phyloP scores from a whole-genome alignment of 2,113 vertebrate species.

The Fregata magnificens region DNA sequence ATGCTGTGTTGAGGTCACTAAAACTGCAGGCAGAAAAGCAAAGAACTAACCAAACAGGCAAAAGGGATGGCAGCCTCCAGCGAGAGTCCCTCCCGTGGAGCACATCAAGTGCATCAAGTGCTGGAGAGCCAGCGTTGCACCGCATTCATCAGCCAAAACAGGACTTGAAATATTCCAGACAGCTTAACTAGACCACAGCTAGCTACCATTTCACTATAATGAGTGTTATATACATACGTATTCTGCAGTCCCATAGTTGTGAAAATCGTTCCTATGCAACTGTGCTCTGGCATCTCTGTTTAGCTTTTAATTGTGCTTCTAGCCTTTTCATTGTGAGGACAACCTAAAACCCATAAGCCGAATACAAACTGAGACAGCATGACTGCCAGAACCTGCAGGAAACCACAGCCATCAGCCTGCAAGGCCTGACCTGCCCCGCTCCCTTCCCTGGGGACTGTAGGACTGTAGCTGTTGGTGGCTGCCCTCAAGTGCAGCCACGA shows the following conservation, averaged over 20 bases:
- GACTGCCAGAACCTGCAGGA: not conserved
- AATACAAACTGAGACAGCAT: not conserved
- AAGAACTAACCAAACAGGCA: not conserved
- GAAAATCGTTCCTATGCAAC: not conserved
- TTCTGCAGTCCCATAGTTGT: not conserved
- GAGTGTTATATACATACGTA: not conserved
- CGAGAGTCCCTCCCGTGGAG: not conserved
- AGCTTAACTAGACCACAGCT: not conserved
- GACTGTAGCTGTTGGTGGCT: not conserved
- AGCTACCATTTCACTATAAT: not conserved
- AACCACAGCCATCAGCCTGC: not conserved
- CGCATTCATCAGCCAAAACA: not conserved
- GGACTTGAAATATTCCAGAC: not conserved
- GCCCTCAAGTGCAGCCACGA: not conserved
- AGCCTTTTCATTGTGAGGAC: not conserved
- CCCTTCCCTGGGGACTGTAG: not conserved
- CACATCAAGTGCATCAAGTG: not conserved
- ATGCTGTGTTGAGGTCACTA: rapidly evolving
- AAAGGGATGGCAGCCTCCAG: not conserved
- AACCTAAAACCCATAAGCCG: not conserved
- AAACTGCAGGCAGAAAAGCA: not conserved
- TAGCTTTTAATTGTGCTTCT: not conserved
- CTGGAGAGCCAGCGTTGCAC: not conserved
- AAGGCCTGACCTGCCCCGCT: not conserved
- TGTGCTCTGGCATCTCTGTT: not conserved